Evolutionary conservation across 2,113 vertebrate genomes (phyloP), one percentile per base, ranked within the genome.

Genomic region (Notechis scutatus): DNA sequence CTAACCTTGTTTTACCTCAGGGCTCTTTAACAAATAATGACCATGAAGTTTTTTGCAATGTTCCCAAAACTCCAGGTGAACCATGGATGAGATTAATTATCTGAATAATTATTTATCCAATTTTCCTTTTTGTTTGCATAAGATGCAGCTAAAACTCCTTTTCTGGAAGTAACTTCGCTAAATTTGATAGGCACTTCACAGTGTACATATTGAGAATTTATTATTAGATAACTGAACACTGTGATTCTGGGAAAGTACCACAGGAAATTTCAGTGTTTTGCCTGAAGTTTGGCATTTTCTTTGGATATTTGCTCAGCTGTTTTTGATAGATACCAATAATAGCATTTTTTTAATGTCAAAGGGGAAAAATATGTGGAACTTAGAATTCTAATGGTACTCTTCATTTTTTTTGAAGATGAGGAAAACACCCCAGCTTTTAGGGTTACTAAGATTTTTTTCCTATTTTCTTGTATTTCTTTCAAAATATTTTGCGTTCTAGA

Each of bases 241-340:
- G 64, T 34, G 29, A 69, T 69, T n/a, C 54, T 86, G 23, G 10
- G 3, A 39, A 29, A 47, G 24, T 0, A 0, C 54, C 47, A 45
- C 34, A 47, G 0, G 20, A 20, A 3, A 56, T 39, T 45, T n/a
- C 89, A 0, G 3, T 29, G 20, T 23, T 26, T 90, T 47, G 8
- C 14, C 3, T 29, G 50, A 42, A 69, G 91, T 42, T 23, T 1
- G 18, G 57, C n/a, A 6, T 45, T 92, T 56, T 1, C 52, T 42
- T 29, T 4, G 39, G 52, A 20, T 11, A 45, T 87, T 90, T 52
- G 20, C 69, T 90, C 81, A 81, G 8, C 56, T 87, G 9, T 21
- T 91, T 3, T n/a, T 5, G 26, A 54, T 1, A 45, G 56, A 69
- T 92, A 59, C 47, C 2, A 39, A 26, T 21, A 52, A 39, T 39